phyloP scores from a whole-genome alignment of 2,888 invertebrate genomes.

The Galerucella pusilla region DNA sequence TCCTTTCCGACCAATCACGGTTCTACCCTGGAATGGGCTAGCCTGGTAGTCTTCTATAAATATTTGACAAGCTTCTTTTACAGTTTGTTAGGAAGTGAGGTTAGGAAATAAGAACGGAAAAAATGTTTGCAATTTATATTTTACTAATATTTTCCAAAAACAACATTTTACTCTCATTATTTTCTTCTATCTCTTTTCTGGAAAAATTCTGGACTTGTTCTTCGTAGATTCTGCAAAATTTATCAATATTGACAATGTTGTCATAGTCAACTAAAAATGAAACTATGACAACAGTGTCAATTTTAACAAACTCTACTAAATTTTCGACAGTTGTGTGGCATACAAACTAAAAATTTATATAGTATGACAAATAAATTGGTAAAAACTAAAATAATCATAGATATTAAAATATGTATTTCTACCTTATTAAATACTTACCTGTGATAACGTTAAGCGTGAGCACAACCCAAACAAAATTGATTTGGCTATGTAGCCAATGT shows the following conservation, averaged over 20 bases:
- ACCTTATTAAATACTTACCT: not conserved
- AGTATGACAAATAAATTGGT: not conserved
- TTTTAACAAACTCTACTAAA: slow-evolving; percentile 51
- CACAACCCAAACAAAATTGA: too few relatives aligned
- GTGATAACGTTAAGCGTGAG: not conserved
- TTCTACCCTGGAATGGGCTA: too few relatives aligned
- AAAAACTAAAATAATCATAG: not conserved
- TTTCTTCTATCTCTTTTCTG: not conserved
- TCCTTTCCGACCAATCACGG: too few relatives aligned
- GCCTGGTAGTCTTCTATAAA: too few relatives aligned
- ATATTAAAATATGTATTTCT: not conserved
- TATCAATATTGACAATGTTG: slow-evolving; percentile 56
- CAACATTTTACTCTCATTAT: too few relatives aligned
- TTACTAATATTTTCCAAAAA: too few relatives aligned
- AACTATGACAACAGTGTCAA: slow-evolving; percentile 58
- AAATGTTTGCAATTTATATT: too few relatives aligned
- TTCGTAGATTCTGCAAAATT: slow-evolving; percentile 44
- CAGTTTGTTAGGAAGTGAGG: too few relatives aligned
- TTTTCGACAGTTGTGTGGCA: not conserved
- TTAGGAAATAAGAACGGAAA: too few relatives aligned
- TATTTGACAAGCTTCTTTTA: too few relatives aligned
- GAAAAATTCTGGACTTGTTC: not conserved
- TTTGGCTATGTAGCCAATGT: too few relatives aligned
- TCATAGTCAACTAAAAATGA: slow-evolving; percentile 53
- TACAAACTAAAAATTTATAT: not conserved